A percentile compares a stretch with the other conserved stretches of the same genome.
Evolutionary conservation across 2,113 vertebrate genomes (phyloP).

Genomic region (Struthio camelus): DNA sequence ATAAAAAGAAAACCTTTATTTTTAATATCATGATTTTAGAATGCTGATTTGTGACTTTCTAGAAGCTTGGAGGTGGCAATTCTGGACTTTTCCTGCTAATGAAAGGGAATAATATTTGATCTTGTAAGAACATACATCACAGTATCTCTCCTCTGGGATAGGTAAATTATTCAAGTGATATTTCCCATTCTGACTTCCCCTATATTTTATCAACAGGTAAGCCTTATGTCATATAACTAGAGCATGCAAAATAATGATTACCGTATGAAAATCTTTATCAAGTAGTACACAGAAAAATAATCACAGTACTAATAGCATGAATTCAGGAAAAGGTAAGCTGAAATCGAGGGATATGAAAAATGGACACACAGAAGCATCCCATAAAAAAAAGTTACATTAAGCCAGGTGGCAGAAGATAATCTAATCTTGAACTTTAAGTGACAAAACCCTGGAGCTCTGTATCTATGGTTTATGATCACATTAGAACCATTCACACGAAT

Average conservation of each 20-base stretch:
- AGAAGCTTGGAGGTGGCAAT: neutral
- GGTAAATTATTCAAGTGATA: neutral
- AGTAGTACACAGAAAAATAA: neutral
- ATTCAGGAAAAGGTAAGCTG: neutral
- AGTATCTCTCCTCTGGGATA: neutral
- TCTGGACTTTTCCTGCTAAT: neutral
- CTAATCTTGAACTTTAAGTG: neutral
- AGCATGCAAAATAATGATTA: neutral
- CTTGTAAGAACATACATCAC: neutral
- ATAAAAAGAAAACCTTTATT: neutral
- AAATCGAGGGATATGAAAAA: neutral
- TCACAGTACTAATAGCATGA: neutral
- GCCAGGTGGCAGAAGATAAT: neutral
- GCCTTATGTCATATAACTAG: neutral
- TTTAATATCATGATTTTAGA: neutral
- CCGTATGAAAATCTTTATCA: neutral
- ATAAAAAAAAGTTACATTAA: neutral
- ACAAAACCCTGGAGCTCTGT: neutral
- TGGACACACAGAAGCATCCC: accelerated
- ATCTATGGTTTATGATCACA: neutral
- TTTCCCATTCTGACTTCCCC: neutral
- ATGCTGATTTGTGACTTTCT: neutral
- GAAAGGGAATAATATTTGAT: neutral
- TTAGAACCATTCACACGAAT: neutral
- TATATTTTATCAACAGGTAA: neutral